Percentiles rank a stretch among this genome's conserved stretches.
phyloP scores from a whole-genome alignment of 2,113 vertebrate genomes.

The Heteronetta atricapilla region DNA sequence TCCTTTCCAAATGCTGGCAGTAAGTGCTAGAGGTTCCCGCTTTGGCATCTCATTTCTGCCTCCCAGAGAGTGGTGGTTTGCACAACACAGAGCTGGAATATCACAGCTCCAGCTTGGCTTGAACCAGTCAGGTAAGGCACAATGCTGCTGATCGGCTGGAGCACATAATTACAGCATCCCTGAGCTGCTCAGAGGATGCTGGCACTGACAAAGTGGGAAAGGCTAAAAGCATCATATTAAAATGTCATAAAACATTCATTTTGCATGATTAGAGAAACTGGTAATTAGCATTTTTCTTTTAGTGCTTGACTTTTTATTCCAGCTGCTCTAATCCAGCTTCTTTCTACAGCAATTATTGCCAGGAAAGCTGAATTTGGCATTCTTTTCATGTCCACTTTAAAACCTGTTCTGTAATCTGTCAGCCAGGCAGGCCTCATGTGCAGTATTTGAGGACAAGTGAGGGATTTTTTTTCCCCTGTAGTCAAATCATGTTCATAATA shows the following conservation, averaged over 20 bases:
- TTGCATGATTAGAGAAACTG: conserved; percentile 11
- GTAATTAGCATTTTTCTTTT: conserved; percentile 58
- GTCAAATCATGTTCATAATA: background rate
- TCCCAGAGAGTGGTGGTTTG: background rate
- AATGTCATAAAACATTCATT: conserved; percentile 66
- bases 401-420: conserved; percentile 69
- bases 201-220: conserved; percentile 41
- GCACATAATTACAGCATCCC: conserved; percentile 40
- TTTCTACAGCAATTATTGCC: conserved; percentile 23
- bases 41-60: background rate
- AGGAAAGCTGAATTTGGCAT: conserved; percentile 64
- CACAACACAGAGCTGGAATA: background rate
- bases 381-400: conserved; percentile 67
- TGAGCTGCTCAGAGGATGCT: conserved; percentile 53
- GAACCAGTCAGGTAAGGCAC: conserved; percentile 53
- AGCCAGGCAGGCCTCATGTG: conserved; percentile 19
- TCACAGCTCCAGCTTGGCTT: background rate
- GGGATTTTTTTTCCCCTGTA: background rate
- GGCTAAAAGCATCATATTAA: conserved; percentile 56
- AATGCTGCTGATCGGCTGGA: conserved; percentile 3
- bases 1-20: background rate
- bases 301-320: conserved; percentile 37
- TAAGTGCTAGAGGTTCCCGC: background rate
- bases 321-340: conserved; percentile 30
- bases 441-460: conserved; percentile 28